Evolutionary conservation across 2,888 invertebrate genomes (phyloP).

Genomic region (Molorchus minor): DNA sequence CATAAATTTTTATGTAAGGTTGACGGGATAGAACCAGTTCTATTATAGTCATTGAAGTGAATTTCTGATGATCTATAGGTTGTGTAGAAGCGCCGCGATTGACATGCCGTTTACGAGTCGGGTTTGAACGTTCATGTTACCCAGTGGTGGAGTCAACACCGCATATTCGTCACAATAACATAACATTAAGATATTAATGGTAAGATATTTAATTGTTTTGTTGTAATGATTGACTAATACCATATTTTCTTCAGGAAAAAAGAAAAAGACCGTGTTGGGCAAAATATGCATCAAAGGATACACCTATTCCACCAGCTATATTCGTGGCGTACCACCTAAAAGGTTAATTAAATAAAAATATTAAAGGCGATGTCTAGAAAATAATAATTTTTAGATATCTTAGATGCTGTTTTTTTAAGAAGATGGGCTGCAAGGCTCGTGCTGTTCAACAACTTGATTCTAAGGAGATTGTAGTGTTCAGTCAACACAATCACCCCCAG

Average conservation of each 20-base stretch:
- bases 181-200: too few species aligned
- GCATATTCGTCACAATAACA: too few species aligned
- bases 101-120: too few species aligned
- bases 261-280: constrained; percentile 38
- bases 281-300: constrained; percentile 47
- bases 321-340: constrained; percentile 43
- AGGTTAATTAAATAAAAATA: constrained; percentile 39
- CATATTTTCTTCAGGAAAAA: constrained; percentile 30
- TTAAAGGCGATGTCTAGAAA: background rate
- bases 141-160: too few species aligned
- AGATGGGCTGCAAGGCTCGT: constrained; percentile 42
- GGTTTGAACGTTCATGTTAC: too few species aligned
- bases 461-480: constrained; percentile 33
- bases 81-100: too few species aligned
- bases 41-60: too few species aligned
- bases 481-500: constrained; percentile 46
- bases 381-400: constrained; percentile 46
- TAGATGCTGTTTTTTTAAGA: constrained; percentile 39
- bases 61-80: too few species aligned
- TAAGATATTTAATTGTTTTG: too few species aligned
- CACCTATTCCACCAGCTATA: constrained; percentile 50
- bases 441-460: constrained; percentile 37
- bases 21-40: too few species aligned
- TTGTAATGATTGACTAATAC: too few species aligned
- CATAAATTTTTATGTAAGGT: too few species aligned